Base-by-base conservation (phyloP, 2,113 vertebrate genomes). In the Oncorhynchus clarkii region DNA sequence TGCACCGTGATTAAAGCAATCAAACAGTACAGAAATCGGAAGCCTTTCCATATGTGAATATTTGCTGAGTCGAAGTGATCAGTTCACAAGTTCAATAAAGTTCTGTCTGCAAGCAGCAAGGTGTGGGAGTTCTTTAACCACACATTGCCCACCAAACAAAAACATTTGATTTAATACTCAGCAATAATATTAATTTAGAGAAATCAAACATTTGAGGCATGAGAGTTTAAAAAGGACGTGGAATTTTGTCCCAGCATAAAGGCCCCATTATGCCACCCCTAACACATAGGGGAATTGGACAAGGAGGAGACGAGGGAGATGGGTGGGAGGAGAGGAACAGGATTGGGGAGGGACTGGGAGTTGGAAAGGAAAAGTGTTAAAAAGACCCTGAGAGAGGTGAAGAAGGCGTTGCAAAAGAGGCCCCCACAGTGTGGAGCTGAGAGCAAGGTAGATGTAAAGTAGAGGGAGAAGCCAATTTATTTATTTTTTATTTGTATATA, bases 261-360 rank as follows among this genome's bases (percentile, higher is more conserved):
- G 88, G 71, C 80, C 85, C 84, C 87, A 89, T 89, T 86, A 86
- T 90, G 79, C 73, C 71, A 65, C 3, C 67, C 74, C 60, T 69
- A 72, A 67, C 69, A 66, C n/a, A 68, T 72, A 34, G 72, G 27
- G 71, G 8, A 27, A 72, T 73, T 75, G 51, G 51, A 71, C 22
- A 57, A 59, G 7, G 60, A 26, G 27, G 70, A 39, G 49, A 49
- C 72, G 77, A 12, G 54, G 24, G 67, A 24, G 73, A 31, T 27
- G 57, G 73, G 3, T 18, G 14, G 29, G 18, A 31, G 27, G 18
- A 34, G 31, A n/a, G 67, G 29, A 34, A 34, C 29, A 34, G 26
- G 65, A 67, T 12, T 14, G 22, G 65, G 24, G 24, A 67, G 26
- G 24, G 65, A 67, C 62, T 64, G 26, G 65, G 24, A 29, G 65